Base-by-base conservation (phyloP, 2,888 invertebrate species). In the Cryptophagus acutangulus region DNA sequence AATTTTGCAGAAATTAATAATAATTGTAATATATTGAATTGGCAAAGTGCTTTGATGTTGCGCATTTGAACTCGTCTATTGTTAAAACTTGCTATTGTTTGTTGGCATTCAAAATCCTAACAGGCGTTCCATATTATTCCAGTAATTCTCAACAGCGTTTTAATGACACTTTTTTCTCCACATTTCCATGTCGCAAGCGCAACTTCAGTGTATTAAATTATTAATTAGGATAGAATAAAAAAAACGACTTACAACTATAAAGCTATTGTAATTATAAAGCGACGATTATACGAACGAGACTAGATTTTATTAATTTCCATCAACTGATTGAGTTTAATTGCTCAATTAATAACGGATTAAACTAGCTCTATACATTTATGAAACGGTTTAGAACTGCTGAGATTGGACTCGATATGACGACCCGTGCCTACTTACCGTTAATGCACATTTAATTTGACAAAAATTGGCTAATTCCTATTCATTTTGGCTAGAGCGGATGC, bases 401-500 rank as follows among this genome's bases (percentile, higher is more conserved):
- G 25, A 18, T 34, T 36, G 34, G 30, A 40, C 38, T 24, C 14
- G 20, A 33, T 24, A 17, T 24, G 20, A 35, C 31, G 25, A 36
- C 44, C 39, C 35, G 38, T 35, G 41, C 36, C 38, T 48, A 41
- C 60, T 59, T 59, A 58, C 48, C 59, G 54, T 58, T 65, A 66
- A 65, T 65, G 63, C 65, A 65, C 62, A 63, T 65, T 65, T 64
- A 64, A 66, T 67, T 66, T 66, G 62, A 65, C 63, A 64, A 63
- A 66, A 66, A 66, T 67, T 66, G 62, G 58, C 62, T 66, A 66
- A 66, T 66, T 63, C 63, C 66, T 62, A 61, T 66, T 67, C 66
- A 65, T 64, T 65, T 61, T 54, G 59, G 57, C 54, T 53, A 48
- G 57, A 58, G 41, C 49, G 59, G 53, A 55, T 54, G 51, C 48